Evolutionary conservation across 2,797 vertebrate genomes (phyloP).

Genomic region (Huso huso): DNA sequence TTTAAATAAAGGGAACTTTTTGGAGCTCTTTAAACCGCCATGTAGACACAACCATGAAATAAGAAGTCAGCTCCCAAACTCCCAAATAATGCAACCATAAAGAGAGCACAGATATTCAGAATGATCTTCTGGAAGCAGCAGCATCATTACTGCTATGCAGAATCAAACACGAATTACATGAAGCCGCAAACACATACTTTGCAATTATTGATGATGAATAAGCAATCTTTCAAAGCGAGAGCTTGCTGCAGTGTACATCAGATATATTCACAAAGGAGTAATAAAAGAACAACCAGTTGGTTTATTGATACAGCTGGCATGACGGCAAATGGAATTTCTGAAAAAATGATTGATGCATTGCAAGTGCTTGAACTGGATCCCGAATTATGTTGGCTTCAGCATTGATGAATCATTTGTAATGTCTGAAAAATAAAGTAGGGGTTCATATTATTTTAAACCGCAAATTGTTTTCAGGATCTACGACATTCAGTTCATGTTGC

Average conservation of each 20-base stretch:
- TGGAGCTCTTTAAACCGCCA: neutral
- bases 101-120: neutral
- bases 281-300: neutral
- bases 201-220: conserved; percentile 3
- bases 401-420: neutral
- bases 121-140: neutral
- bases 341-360: neutral
- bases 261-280: neutral
- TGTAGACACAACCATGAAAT: conserved; percentile 9
- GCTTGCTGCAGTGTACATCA: neutral
- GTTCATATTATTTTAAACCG: neutral
- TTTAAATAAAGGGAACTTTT: conserved; percentile 15
- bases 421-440: neutral
- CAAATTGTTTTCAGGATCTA: too few relatives aligned
- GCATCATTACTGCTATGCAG: neutral
- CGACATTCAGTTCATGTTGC: too few relatives aligned
- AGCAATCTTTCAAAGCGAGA: conserved; percentile 8
- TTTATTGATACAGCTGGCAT: neutral
- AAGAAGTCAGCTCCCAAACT: neutral
- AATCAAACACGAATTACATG: conserved; percentile 2
- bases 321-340: neutral
- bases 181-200: neutral
- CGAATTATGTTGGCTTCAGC: neutral
- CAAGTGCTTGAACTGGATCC: neutral
- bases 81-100: conserved; percentile 8